Evolutionary conservation across 2,113 vertebrate species (phyloP).

Genomic region (Ornithorhynchus anatinus): DNA sequence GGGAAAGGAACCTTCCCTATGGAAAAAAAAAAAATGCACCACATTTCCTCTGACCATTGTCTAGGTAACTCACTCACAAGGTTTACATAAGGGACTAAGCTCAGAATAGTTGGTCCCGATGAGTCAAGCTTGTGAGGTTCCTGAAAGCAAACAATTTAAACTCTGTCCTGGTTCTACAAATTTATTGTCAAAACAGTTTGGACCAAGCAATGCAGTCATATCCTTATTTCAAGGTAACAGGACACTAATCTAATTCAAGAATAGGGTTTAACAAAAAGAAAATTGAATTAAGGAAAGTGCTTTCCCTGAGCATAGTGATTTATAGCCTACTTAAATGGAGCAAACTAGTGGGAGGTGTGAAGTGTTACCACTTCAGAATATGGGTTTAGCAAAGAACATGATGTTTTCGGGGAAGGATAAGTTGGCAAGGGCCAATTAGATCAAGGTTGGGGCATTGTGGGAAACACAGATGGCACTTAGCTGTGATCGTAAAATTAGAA

Average conservation of each 20-base stretch:
- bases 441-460: no score
- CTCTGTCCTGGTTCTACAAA: neutral
- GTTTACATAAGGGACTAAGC: neutral
- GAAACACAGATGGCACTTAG: no score
- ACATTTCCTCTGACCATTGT: neutral
- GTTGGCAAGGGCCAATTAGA: no score
- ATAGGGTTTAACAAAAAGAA: constrained; percentile 8
- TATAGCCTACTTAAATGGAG: neutral
- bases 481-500: no score
- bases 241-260: constrained; percentile 23
- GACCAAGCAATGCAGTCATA: constrained; percentile 2
- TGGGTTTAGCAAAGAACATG: constrained; percentile 3
- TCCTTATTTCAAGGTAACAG: neutral
- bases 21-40: constrained; percentile 10
- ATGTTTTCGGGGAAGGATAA: no score
- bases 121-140: neutral
- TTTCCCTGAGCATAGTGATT: constrained; percentile 32
- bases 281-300: constrained; percentile 39
- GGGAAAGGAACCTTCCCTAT: neutral
- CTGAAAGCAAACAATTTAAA: neutral
- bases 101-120: neutral
- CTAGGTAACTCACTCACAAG: neutral
- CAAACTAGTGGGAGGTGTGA: neutral
- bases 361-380: neutral
- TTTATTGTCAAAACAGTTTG: constrained; percentile 30